Base-by-base conservation (phyloP, 1,140 invertebrate species). In the Melipona quadrifasciata region DNA sequence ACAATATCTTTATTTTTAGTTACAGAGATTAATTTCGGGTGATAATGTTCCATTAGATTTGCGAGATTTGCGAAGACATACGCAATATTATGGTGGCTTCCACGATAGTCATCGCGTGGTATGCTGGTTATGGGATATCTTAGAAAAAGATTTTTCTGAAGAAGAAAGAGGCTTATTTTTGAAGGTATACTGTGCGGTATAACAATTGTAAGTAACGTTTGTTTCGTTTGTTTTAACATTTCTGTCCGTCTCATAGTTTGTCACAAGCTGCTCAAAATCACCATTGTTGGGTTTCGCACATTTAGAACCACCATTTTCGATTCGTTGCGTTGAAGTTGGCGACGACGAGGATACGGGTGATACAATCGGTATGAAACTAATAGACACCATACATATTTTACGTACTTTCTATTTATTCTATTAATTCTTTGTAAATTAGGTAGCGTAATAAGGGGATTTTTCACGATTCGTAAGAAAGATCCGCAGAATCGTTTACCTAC, bases 21-120 rank as follows among this genome's bases (percentile, higher is more conserved):
- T 98, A 53, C 98, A 99, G 94, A 96, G 98, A 71, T 94, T 99
- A 4, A 98, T 99, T 75, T 98, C 98, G 76, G 98, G 98, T 2
- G 98, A 99, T 93, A 99, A 98, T 91, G 96, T 97, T 65, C 98
- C 98, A 10, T 95, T 99, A 72, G 98, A 99, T 95, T 95, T 99
- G 76, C 96, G 96, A 90, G 99, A 99, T 95, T 95, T 99, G 70
- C 96, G 98, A 77, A 97, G 97, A 89, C 97, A 99, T 94, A 99
- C 99, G 5, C 98, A 99, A 95, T 99, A 99, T 95, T 99, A 99
- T 95, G 99, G 99, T 61, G 99, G 99, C 12, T 99, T 99, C 95
- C 99, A 99, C 94, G 98, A 99, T 95, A 99, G 98, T 86, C 99
- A 99, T 95, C 96, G 98, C 87, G 98, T 99, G 64, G 98, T 99